Evolutionary conservation across 2,888 invertebrate species (phyloP).

Genomic region (Tanypteryx hageni): DNA sequence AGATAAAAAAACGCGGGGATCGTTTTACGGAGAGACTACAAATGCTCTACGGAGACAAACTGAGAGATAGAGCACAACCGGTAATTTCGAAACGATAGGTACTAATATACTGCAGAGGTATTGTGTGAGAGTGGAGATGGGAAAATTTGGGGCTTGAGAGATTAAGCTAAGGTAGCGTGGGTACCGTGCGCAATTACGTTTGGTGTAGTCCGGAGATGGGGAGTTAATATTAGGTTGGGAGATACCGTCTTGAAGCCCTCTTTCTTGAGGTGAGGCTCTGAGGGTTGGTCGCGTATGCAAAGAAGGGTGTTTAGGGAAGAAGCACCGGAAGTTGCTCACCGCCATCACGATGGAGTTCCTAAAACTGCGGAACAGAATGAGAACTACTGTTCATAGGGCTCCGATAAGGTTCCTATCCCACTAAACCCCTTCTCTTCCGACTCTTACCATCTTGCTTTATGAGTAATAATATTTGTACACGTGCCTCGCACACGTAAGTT

Average conservation of each 20-base stretch:
- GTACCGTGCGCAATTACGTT: background rate
- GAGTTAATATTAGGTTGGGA: background rate
- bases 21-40: too few relatives aligned
- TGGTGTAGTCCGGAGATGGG: background rate
- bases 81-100: background rate
- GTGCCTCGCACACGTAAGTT: constrained; percentile 9
- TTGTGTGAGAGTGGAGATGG: background rate
- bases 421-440: background rate
- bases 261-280: background rate
- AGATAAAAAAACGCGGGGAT: too few relatives aligned
- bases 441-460: background rate
- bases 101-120: background rate
- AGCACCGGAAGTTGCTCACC: background rate
- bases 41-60: too few relatives aligned
- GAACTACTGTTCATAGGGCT: background rate
- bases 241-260: background rate
- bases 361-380: background rate
- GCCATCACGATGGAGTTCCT: background rate
- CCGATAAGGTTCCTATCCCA: background rate
- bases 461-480: constrained; percentile 17
- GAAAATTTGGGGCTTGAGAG: background rate
- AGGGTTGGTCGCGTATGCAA: background rate
- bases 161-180: background rate
- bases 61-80: background rate
- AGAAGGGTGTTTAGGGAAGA: constrained; percentile 19